phyloP scores from a whole-genome alignment of 2,797 vertebrate species.

The Luscinia luscinia region DNA sequence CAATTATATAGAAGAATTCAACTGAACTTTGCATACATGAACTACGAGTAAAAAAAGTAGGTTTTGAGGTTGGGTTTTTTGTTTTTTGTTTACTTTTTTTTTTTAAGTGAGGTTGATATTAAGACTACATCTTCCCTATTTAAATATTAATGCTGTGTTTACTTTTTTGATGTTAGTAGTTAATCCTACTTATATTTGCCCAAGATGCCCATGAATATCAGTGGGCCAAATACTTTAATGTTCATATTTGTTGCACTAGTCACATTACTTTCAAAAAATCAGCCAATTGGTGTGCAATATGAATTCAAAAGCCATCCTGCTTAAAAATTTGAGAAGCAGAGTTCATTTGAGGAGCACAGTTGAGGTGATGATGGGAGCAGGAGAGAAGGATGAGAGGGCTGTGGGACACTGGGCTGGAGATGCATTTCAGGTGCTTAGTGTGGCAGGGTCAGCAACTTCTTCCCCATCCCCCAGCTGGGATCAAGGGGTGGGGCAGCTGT shows the following conservation, averaged over 20 bases:
- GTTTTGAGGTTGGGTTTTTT: neutral
- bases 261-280: neutral
- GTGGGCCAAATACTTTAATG: neutral
- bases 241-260: neutral
- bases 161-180: neutral
- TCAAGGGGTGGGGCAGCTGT: neutral
- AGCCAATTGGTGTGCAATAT: neutral
- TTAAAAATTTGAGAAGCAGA: neutral
- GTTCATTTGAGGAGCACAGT: neutral
- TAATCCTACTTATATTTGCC: neutral
- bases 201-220: accelerated
- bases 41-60: neutral
- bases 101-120: neutral
- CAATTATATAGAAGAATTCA: neutral
- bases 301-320: neutral
- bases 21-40: neutral
- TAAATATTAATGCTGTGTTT: neutral
- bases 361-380: neutral
- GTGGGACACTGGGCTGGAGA: neutral
- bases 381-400: neutral
- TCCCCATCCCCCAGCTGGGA: accelerated
- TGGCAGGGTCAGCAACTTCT: neutral
- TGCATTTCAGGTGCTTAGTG: neutral
- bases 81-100: neutral
- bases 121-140: neutral